A percentile compares a stretch with the other conserved stretches of the same genome.
Evolutionary conservation across 2,797 vertebrate genomes (phyloP).

Genomic region (Melanotaenia maccullochi): DNA sequence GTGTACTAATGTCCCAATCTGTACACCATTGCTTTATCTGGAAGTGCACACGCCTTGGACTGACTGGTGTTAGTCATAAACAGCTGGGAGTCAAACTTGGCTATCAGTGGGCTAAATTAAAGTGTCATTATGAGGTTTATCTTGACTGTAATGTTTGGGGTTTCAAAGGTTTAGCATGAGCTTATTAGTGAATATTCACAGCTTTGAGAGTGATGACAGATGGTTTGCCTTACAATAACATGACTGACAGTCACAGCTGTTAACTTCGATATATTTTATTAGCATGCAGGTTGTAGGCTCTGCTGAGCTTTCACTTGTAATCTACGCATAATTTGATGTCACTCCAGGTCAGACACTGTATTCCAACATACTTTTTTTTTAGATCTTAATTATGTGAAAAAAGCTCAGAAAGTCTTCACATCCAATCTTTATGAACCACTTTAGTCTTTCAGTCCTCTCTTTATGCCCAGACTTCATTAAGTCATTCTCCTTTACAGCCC

Average conservation of each 20-base stretch:
- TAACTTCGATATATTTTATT: background rate
- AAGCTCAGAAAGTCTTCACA: background rate
- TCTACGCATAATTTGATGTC: background rate
- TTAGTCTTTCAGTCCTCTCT: constrained; percentile 8
- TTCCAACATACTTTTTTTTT: no score
- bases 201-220: background rate
- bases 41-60: background rate
- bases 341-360: background rate
- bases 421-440: background rate
- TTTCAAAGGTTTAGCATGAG: background rate
- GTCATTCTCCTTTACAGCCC: background rate
- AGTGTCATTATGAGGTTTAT: background rate
- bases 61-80: background rate
- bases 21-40: background rate
- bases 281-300: background rate
- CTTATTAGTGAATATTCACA: background rate
- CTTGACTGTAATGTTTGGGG: background rate
- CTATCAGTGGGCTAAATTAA: background rate
- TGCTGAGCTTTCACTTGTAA: background rate
- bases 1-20: background rate
- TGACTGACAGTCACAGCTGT: background rate
- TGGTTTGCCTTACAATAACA: background rate
- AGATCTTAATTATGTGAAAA: background rate
- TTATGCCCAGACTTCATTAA: background rate
- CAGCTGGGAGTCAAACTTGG: background rate